These are phyloP conservation scores for Cyphomyrus discorhynchus DNA, from an alignment of 2,113 vertebrate genomes.

Conservation along the genomic window DNA sequence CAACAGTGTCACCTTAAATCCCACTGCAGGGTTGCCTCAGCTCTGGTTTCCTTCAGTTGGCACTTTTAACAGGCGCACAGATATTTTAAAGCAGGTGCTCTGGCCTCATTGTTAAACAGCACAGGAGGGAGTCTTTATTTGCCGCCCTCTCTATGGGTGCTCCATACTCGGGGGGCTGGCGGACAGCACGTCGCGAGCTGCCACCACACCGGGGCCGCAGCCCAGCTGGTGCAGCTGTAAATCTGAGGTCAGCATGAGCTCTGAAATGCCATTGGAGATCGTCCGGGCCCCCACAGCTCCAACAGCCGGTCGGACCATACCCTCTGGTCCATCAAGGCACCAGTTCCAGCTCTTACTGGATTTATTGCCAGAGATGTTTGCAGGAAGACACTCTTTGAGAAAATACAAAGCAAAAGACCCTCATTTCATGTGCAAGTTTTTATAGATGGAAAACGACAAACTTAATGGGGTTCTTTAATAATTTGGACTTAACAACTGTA, in stretches of 20 bases:
- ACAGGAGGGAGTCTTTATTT: background rate
- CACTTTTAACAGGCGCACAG: background rate
- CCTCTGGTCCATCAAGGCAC: background rate
- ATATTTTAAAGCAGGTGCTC: background rate
- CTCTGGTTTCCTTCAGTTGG: background rate
- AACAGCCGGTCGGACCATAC: background rate
- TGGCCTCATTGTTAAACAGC: background rate
- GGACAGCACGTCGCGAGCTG: background rate
- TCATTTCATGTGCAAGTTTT: constrained; percentile 25
- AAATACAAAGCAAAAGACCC: background rate
- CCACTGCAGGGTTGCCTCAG: background rate
- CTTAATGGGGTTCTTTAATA: constrained; percentile 21
- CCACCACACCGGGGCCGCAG: background rate
- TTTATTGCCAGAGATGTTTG: background rate
- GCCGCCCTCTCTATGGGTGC: background rate
- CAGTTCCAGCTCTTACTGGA: background rate
- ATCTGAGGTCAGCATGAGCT: constrained; percentile 25
- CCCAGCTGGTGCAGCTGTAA: constrained; percentile 30
- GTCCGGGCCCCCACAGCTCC: background rate
- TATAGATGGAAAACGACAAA: constrained; percentile 36
- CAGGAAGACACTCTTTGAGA: background rate
- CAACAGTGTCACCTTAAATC: background rate
- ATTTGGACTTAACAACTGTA: constrained; percentile 15
- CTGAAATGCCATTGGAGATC: constrained; percentile 23
- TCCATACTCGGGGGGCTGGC: background rate